Evolutionary conservation across 2,888 invertebrate species (phyloP).

Genomic region (Dastarcus helophoroides): DNA sequence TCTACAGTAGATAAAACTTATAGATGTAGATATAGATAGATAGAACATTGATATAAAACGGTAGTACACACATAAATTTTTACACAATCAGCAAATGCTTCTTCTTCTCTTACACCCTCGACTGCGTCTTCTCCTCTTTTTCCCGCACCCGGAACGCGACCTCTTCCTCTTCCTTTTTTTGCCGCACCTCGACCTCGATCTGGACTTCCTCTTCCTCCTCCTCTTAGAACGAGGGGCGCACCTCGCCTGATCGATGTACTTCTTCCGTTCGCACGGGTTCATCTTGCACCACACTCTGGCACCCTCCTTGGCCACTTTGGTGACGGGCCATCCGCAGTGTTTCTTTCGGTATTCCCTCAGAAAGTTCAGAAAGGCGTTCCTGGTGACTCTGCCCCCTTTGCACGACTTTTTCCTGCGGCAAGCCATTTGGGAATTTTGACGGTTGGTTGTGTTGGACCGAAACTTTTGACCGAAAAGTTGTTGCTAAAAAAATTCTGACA

Average conservation of each 20-base stretch:
- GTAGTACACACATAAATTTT: too few species aligned
- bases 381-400: conserved; percentile 8
- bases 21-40: too few species aligned
- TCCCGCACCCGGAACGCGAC: neutral
- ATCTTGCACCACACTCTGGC: conserved; percentile 8
- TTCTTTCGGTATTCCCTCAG: conserved; percentile 6
- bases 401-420: neutral
- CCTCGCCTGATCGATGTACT: conserved; percentile 7
- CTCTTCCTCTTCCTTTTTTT: neutral
- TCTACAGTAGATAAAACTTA: too few species aligned
- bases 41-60: too few species aligned
- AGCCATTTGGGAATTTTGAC: too few species aligned
- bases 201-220: neutral
- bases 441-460: too few species aligned
- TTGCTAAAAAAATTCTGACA: too few species aligned
- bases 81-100: too few species aligned
- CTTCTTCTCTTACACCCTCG: too few species aligned
- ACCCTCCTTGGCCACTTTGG: conserved; percentile 8
- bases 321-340: conserved; percentile 6
- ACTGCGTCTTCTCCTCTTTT: conserved; percentile 1
- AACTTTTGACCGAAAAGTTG: too few species aligned
- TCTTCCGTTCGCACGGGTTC: conserved; percentile 4
- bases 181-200: neutral
- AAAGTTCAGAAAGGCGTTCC: conserved; percentile 10
- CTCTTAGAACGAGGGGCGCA: conserved; percentile 2